Percentiles rank a stretch among this genome's conserved stretches.
These are phyloP conservation scores for Morone chrysops DNA, from an alignment of 2,113 vertebrate species.

Conservation along the genomic window DNA sequence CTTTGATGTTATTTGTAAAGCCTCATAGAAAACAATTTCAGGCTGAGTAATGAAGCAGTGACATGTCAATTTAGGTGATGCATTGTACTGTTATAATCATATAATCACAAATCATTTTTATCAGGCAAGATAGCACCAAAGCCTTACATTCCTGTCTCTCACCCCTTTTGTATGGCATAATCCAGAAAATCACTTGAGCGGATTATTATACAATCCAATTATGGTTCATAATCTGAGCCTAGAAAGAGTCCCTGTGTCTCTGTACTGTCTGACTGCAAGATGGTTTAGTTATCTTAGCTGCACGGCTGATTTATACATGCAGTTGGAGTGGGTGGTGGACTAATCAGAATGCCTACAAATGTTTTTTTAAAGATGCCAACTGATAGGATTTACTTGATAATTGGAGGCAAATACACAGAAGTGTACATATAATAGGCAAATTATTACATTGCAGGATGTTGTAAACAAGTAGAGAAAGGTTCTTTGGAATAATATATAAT, in stretches of 20 bases:
- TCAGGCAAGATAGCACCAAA: conserved; percentile 37
- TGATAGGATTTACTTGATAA: conserved; percentile 11
- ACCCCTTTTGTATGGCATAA: conserved; percentile 53
- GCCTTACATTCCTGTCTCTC: conserved; percentile 40
- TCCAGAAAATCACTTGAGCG: conserved; percentile 77
- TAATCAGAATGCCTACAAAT: not conserved
- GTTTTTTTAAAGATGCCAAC: conserved; percentile 12
- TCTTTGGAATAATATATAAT: not conserved
- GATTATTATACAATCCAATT: conserved; percentile 79
- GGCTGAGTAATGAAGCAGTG: conserved; percentile 33
- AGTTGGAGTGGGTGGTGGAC: conserved; percentile 15
- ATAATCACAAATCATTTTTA: conserved; percentile 62
- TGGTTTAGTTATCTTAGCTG: conserved; percentile 47
- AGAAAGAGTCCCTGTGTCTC: conserved; percentile 62
- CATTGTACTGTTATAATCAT: conserved; percentile 43
- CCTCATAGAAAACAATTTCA: conserved; percentile 46
- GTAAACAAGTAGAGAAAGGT: not conserved
- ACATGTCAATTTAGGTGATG: conserved; percentile 45
- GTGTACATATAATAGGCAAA: not conserved
- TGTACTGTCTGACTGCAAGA: conserved; percentile 38
- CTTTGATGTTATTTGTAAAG: conserved; percentile 20
- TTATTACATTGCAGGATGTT: not conserved
- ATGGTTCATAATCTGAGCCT: conserved; percentile 70
- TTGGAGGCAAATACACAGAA: not conserved
- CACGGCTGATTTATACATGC: conserved; percentile 13